phyloP scores from a whole-genome alignment of 1,140 invertebrate species.

The Microplitis mediator region DNA sequence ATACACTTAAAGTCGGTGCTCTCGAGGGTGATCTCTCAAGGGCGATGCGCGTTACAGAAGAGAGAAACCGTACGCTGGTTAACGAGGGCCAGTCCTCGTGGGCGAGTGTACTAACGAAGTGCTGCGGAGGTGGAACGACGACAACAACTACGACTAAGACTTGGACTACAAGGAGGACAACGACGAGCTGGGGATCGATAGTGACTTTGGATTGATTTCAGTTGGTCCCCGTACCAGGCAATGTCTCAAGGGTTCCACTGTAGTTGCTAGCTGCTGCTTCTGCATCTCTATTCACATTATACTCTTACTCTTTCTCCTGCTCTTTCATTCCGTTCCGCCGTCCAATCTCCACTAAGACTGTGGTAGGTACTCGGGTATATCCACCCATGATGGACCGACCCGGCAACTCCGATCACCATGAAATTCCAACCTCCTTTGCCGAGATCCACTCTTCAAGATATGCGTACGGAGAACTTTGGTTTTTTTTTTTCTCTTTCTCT shows the following conservation, averaged over 20 bases:
- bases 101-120: slow-evolving; percentile 36
- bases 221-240: slow-evolving; percentile 2
- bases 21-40: slow-evolving; percentile 21
- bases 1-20: not conserved
- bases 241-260: not conserved
- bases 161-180: not conserved
- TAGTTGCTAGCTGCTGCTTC: not conserved
- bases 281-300: not conserved
- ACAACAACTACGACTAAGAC: not conserved
- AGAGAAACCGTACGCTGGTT: slow-evolving; percentile 4
- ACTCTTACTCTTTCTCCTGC: not conserved
- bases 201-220: slow-evolving; percentile 38
- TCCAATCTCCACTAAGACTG: slow-evolving; percentile 14
- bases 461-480: slow-evolving; percentile 14
- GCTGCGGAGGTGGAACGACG: slow-evolving; percentile 10
- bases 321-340: not conserved
- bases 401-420: slow-evolving; percentile 1
- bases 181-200: slow-evolving; percentile 28
- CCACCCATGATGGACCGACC: slow-evolving; percentile 6
- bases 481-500: not conserved
- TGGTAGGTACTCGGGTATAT: slow-evolving; percentile 15
- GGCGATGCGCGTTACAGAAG: slow-evolving; percentile 2
- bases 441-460: slow-evolving; percentile 17
- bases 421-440: not conserved
- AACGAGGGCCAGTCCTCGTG: slow-evolving; percentile 31